A percentile compares a stretch with the other conserved stretches of the same genome.
Conservation (phyloP, 2,113 vertebrate species). For the Corythaixoides concolor region DNA sequence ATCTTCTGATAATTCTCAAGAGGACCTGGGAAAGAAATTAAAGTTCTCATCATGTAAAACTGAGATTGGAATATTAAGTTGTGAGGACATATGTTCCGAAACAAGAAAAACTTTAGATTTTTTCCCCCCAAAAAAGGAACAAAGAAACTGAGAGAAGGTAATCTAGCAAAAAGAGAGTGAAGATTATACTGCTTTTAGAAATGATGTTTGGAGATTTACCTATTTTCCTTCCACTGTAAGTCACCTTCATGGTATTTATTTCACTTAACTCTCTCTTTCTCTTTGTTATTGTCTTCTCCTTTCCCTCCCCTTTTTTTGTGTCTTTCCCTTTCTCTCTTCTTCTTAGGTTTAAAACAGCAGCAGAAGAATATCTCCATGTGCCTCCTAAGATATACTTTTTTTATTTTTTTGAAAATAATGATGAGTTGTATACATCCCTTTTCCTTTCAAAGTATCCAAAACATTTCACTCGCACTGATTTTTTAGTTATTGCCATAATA, state of each 20-base stretch:
- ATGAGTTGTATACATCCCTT: neutral
- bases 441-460: neutral
- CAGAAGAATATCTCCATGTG: constrained; percentile 35
- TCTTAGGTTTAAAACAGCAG: constrained; percentile 54
- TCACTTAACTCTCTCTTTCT: constrained; percentile 55
- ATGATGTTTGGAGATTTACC: neutral
- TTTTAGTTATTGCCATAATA: neutral
- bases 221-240: constrained; percentile 7
- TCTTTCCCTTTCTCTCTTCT: constrained; percentile 45
- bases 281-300: constrained; percentile 45
- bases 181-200: neutral
- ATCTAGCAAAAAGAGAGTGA: neutral
- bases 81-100: neutral
- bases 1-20: neutral
- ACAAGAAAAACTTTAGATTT: neutral
- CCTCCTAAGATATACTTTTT: constrained; percentile 7
- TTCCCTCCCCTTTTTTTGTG: neutral
- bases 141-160: neutral
- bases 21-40: neutral
- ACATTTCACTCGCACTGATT: neutral
- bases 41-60: neutral
- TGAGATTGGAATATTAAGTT: neutral
- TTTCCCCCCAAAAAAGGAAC: neutral
- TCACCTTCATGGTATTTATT: neutral
- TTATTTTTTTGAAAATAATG: neutral